Percentiles rank a stretch among this genome's conserved stretches.
Evolutionary conservation across 23 tunicate species (phyloP).

Genomic region (Ciona savignyi): DNA sequence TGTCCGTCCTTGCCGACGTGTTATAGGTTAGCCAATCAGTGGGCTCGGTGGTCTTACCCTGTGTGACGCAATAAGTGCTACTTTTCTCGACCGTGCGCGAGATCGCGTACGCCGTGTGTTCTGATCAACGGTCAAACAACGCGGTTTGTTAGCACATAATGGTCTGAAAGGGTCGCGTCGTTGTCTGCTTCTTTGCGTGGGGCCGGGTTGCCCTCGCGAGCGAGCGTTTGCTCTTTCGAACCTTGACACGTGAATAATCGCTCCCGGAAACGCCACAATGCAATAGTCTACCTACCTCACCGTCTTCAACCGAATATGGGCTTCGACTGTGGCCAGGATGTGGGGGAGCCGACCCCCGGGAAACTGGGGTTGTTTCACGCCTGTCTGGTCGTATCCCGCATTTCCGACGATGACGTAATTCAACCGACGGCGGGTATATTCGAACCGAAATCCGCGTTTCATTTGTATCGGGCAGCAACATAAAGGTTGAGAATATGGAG

Average conservation of each 20-base stretch:
- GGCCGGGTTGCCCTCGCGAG: neutral
- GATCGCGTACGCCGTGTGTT: neutral
- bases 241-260: neutral
- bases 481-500: too few relatives aligned
- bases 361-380: neutral
- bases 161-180: too few relatives aligned
- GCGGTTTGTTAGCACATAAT: too few relatives aligned
- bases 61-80: neutral
- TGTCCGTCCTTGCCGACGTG: too few relatives aligned
- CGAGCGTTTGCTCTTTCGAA: neutral
- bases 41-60: neutral
- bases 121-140: neutral
- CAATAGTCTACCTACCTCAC: neutral
- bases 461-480: too few relatives aligned
- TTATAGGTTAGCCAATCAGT: neutral
- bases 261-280: neutral
- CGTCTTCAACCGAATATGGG: neutral
- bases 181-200: neutral
- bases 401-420: neutral
- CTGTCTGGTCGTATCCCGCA: neutral
- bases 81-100: conserved; percentile 1
- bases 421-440: neutral
- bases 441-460: too few relatives aligned
- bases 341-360: neutral
- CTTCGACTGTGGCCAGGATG: too few relatives aligned